Conservation (phyloP, 2,888 invertebrate genomes). For the Tridacna crocea region DNA sequence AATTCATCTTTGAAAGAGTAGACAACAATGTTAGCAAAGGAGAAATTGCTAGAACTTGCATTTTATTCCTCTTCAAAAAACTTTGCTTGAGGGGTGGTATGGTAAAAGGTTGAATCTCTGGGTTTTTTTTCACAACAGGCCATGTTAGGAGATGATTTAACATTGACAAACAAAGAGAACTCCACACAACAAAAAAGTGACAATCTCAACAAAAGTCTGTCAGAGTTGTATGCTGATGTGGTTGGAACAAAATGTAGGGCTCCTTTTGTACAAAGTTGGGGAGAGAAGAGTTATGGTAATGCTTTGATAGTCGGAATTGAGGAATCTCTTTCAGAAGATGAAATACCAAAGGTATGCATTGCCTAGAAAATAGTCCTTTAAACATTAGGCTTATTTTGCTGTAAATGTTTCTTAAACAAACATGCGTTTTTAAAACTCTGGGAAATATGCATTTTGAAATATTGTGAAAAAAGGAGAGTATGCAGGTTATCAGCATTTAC, state of each 20-base stretch:
- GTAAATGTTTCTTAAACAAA: too few species aligned
- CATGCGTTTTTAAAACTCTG: not conserved
- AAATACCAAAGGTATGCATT: constrained; percentile 65
- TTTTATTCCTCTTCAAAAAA: too few species aligned
- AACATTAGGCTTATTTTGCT: too few species aligned
- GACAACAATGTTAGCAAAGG: too few species aligned
- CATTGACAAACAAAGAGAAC: not conserved
- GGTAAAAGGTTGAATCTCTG: too few species aligned
- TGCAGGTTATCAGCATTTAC: too few species aligned
- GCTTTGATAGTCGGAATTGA: constrained; percentile 88
- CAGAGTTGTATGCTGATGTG: constrained; percentile 81
- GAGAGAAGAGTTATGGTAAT: constrained; percentile 90
- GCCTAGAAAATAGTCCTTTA: not conserved
- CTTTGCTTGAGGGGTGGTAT: too few species aligned
- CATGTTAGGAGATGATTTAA: constrained; percentile 48
- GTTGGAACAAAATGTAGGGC: constrained; percentile 95
- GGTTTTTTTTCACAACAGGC: constrained; percentile 22
- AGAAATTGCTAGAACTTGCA: too few species aligned
- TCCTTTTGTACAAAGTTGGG: constrained; percentile 92
- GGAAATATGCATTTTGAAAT: not conserved
- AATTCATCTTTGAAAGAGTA: too few species aligned
- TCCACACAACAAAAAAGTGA: not conserved
- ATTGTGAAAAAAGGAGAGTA: constrained; percentile 1
- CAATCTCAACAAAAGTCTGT: constrained; percentile 9
- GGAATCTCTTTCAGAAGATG: constrained; percentile 54